Evolutionary conservation across 2,113 vertebrate species (phyloP), one percentile per base, ranked within the genome.

Genomic region (Natator depressus): DNA sequence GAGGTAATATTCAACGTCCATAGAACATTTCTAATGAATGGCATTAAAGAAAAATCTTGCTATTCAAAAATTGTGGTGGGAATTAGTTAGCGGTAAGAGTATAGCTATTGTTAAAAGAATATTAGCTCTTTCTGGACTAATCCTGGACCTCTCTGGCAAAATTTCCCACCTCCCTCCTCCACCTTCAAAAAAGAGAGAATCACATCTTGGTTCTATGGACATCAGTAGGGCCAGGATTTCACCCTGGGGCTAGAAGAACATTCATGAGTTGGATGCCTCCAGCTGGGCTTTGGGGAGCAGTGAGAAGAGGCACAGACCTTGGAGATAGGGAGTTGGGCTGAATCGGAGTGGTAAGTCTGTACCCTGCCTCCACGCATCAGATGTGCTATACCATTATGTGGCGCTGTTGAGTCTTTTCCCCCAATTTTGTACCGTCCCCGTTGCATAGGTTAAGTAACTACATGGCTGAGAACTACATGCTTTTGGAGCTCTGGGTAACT

Each of bases 1-100:
- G 81, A 92, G 88, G 85, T 85, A 59, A 59, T 31, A 85, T 84
- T 93, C 55, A 91, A 82, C 29, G 85, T 97, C 75, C 80, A 94
- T 80, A 88, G 81, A 78, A 75, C 59, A 95, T 94, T 89, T 69
- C 17, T 80, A 93, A 86, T 46, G 47, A 81, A 27, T 91, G 47
- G 53, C 94, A 91, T 91, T 89, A 87, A 27, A 81, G 27, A 82
- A 31, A 86, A 93, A 6, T 38, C 35, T 82, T 86, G 80, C 47
- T 90, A 38, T 90, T 10, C 91, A 29, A 0, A 1, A 80, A 55
- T 84, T 89, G 5, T 75, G 88, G 82, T 16, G 69, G 87, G 95
- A 90, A 94, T 93, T 1, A 54, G n/a, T 7, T 27, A 65, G 87
- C 2, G 12, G 24, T 10, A 81, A 35, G 54, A 50, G n/a, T 46